phyloP scores from a whole-genome alignment of 1,140 invertebrate genomes.

The Dufourea novaeangliae region DNA sequence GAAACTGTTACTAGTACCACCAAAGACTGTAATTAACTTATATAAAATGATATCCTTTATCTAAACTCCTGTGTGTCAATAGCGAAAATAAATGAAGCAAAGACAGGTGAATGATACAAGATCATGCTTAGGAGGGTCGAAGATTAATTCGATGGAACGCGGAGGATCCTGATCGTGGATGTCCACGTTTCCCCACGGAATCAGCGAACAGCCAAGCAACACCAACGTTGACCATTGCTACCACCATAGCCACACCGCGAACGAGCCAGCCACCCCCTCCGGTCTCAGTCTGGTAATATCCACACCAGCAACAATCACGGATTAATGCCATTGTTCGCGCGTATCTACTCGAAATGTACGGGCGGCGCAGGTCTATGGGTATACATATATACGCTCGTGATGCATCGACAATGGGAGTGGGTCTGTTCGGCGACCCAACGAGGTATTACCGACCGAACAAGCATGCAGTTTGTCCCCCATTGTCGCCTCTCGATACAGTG shows the following conservation, averaged over 20 bases:
- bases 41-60: too few relatives aligned
- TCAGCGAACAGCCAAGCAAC: not conserved
- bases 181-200: slow-evolving; percentile 2
- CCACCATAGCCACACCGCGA: slow-evolving; percentile 28
- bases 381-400: slow-evolving; percentile 68
- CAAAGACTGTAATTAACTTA: too few relatives aligned
- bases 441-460: slow-evolving; percentile 79
- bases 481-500: slow-evolving; percentile 74
- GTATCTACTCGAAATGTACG: slow-evolving; percentile 77
- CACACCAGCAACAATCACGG: slow-evolving; percentile 76
- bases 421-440: slow-evolving; percentile 77
- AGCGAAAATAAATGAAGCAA: too few relatives aligned
- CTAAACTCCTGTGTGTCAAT: too few relatives aligned
- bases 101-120: not conserved
- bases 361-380: slow-evolving; percentile 68
- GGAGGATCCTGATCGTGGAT: slow-evolving; percentile 1
- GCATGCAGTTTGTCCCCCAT: slow-evolving; percentile 77
- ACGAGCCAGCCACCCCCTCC: slow-evolving; percentile 33
- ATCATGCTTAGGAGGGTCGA: not conserved
- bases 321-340: slow-evolving; percentile 76
- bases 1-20: too few relatives aligned
- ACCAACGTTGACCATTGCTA: not conserved
- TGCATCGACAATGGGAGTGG: slow-evolving; percentile 78
- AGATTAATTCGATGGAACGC: not conserved
- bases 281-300: slow-evolving; percentile 63